These are phyloP conservation scores for Cantharis rustica DNA, from an alignment of 2,888 invertebrate species.

Conservation along the genomic window DNA sequence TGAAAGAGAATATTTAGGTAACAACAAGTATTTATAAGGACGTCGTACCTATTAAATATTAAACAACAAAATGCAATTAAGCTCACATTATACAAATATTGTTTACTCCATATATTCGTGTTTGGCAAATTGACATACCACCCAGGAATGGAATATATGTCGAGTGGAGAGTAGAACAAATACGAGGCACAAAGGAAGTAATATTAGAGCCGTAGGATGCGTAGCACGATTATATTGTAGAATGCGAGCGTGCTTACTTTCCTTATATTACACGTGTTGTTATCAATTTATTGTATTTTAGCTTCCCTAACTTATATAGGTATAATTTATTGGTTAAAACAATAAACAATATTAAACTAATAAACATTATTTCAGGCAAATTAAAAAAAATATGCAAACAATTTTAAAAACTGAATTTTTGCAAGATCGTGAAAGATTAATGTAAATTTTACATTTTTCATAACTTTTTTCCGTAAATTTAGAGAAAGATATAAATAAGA, in stretches of 20 bases:
- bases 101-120: slow-evolving; percentile 4
- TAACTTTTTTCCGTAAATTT: too few species aligned
- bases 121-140: slow-evolving; percentile 32
- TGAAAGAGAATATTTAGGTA: not conserved
- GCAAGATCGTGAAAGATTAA: too few species aligned
- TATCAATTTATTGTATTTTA: slow-evolving; percentile 7
- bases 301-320: not conserved
- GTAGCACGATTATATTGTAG: slow-evolving; percentile 16
- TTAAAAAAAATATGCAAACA: not conserved
- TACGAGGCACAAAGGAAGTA: slow-evolving; percentile 37
- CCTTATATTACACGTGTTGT: slow-evolving; percentile 15
- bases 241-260: slow-evolving; percentile 11
- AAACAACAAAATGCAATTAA: not conserved
- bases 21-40: not conserved
- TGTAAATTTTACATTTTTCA: too few species aligned
- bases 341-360: not conserved
- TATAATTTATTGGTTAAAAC: not conserved
- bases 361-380: not conserved
- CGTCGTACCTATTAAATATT: not conserved
- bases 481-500: too few species aligned
- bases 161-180: slow-evolving; percentile 36
- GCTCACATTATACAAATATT: not conserved
- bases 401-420: not conserved
- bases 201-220: slow-evolving; percentile 40
- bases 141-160: slow-evolving; percentile 26